phyloP scores from a whole-genome alignment of 2,888 invertebrate genomes.

The Thymelicus lineola region DNA sequence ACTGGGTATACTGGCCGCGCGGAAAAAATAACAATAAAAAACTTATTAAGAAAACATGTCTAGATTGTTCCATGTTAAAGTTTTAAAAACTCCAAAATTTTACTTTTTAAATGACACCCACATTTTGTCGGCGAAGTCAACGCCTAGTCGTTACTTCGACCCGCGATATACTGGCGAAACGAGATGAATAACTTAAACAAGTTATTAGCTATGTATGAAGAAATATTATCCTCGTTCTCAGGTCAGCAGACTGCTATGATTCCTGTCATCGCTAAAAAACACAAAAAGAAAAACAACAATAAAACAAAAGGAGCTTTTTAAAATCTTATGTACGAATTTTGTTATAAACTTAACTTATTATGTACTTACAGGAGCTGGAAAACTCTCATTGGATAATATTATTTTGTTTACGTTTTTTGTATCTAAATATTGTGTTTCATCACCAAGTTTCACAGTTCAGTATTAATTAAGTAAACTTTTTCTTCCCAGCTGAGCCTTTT shows the following conservation, averaged over 20 bases:
- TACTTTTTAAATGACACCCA: slow-evolving; percentile 6
- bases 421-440: too few species aligned
- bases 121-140: slow-evolving; percentile 43
- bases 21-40: slow-evolving; percentile 51
- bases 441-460: too few species aligned
- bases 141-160: slow-evolving; percentile 52
- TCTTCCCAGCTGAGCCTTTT: too few species aligned
- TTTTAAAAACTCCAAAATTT: slow-evolving; percentile 13
- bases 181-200: slow-evolving; percentile 21
- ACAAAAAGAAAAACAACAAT: neutral
- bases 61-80: slow-evolving; percentile 46
- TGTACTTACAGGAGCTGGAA: too few species aligned
- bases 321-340: too few species aligned
- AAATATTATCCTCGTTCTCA: slow-evolving; percentile 21
- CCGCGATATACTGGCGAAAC: slow-evolving; percentile 52
- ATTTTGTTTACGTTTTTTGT: too few species aligned
- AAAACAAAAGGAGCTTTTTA: too few species aligned
- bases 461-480: too few species aligned
- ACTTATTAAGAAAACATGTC: slow-evolving; percentile 52
- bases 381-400: too few species aligned
- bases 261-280: slow-evolving; percentile 2
- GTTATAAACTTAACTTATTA: too few species aligned
- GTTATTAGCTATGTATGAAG: neutral
- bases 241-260: neutral
- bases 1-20: slow-evolving; percentile 54